Percentiles rank a stretch among this genome's conserved stretches.
phyloP scores from a whole-genome alignment of 2,797 vertebrate genomes.

The Helicolenus hilgendorfi region DNA sequence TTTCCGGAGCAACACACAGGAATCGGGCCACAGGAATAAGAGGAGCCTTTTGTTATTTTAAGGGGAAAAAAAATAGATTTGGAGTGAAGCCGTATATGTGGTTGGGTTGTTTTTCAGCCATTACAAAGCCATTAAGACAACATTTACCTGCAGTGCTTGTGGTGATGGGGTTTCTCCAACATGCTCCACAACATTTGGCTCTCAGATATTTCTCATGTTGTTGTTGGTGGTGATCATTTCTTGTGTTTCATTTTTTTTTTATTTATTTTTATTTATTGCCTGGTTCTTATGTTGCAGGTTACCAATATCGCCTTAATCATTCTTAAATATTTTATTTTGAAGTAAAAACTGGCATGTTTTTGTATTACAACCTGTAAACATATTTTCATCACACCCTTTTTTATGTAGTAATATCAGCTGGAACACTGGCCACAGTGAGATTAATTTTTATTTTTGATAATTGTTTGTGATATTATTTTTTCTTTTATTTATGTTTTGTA shows the following conservation, averaged over 20 bases:
- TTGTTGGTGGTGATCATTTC: slow-evolving; percentile 44
- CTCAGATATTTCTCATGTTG: slow-evolving; percentile 81
- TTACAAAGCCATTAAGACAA: slow-evolving; percentile 92
- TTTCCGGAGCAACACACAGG: slow-evolving; percentile 67
- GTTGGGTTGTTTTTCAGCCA: slow-evolving; percentile 84
- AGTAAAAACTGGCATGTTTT: slow-evolving; percentile 91
- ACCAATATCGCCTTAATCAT: slow-evolving; percentile 95
- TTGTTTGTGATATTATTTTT: slow-evolving; percentile 74
- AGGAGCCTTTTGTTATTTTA: slow-evolving; percentile 48
- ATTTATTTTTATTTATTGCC: slow-evolving; percentile 73
- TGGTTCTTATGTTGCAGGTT: slow-evolving; percentile 89
- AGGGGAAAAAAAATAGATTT: neutral
- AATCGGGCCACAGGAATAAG: slow-evolving; percentile 55
- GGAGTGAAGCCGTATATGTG: slow-evolving; percentile 54
- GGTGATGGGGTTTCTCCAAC: slow-evolving; percentile 58
- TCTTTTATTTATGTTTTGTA: slow-evolving; percentile 72
- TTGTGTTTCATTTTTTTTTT: slow-evolving; percentile 23
- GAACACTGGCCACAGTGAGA: slow-evolving; percentile 78
- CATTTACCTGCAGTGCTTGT: slow-evolving; percentile 76
- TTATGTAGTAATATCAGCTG: slow-evolving; percentile 72
- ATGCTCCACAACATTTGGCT: slow-evolving; percentile 80
- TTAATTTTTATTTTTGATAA: slow-evolving; percentile 82
- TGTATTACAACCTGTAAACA: slow-evolving; percentile 66
- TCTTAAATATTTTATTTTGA: slow-evolving; percentile 90
- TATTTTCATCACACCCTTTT: slow-evolving; percentile 68